Base-by-base conservation (phyloP, 1,140 invertebrate species). In the Sinonovacula constricta region DNA sequence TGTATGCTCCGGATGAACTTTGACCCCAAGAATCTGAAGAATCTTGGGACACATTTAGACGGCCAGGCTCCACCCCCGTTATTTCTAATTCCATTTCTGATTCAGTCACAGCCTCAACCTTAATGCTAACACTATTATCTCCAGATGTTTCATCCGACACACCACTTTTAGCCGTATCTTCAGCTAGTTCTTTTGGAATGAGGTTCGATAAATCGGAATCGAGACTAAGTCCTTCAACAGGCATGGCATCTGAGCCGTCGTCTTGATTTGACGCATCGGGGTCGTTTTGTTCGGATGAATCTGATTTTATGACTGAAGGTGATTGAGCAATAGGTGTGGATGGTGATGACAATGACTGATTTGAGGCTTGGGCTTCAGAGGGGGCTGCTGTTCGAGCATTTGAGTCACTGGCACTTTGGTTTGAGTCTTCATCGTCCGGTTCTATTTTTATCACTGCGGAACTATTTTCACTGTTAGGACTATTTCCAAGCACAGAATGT, bases 391-490 rank as follows among this genome's bases (percentile, higher is more conserved):
- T 30, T 45, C 7, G 39, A 18, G 39, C 39, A 18, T 18, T 45
- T 10, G 39, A 45, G 18, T 45, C 39, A 10, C 39, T 18, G 18
- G 39, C 39, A 45, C 39, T 45, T 10, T 45, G 39, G 39, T 45
- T 45, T 7, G 39, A 45, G 39, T 65, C 31, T 12, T 65, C 62
- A 56, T 56, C 62, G 10, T 36, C 36, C 4, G 62, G 62, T 36
- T 65, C 62, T 30, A 65, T 45, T 28, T 65, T 65, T 7, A 65
- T 65, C 62, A 65, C 62, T n/a, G n/a, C n/a, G n/a, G n/a, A n/a
- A n/a, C n/a, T n/a, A n/a, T n/a, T n/a, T n/a, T n/a, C n/a, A n/a
- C n/a, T n/a, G n/a, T n/a, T n/a, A 24, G 34, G 51, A 53, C 34
- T 31, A 3, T 45, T 31, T 5, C 24, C 39, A 45, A 45, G 39